Conservation (phyloP, 2,888 invertebrate genomes). For the Morpho helenor region DNA sequence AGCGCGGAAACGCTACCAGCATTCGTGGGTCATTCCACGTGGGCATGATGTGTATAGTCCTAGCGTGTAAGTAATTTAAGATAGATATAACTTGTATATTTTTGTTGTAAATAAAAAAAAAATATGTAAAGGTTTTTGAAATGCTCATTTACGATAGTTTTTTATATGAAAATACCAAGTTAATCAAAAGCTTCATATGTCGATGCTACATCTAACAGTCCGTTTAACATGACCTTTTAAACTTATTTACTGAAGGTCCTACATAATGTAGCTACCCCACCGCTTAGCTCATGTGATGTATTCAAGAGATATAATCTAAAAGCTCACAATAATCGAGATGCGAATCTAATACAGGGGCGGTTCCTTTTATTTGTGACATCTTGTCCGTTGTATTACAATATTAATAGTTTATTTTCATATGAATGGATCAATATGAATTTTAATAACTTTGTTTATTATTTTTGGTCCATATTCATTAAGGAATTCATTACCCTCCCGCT, state of each 20-base stretch:
- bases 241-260: background rate
- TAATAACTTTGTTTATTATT: background rate
- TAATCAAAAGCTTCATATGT: too few relatives aligned
- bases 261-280: slow-evolving; percentile 1
- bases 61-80: too few relatives aligned
- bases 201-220: too few relatives aligned
- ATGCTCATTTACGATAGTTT: too few relatives aligned
- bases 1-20: too few relatives aligned
- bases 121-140: too few relatives aligned
- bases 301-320: slow-evolving; percentile 9
- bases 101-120: too few relatives aligned
- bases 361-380: background rate
- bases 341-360: background rate
- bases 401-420: slow-evolving; percentile 1
- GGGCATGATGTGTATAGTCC: too few relatives aligned
- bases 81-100: too few relatives aligned
- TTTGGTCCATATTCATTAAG: background rate
- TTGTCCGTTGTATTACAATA: background rate
- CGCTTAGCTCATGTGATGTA: slow-evolving; percentile 5
- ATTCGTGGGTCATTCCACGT: too few relatives aligned
- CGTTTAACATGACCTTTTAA: too few relatives aligned
- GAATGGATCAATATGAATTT: background rate
- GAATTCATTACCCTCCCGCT: background rate
- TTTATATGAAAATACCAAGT: too few relatives aligned
- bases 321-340: slow-evolving; percentile 3